phyloP scores from a whole-genome alignment of 2,113 vertebrate species.

The Trinectes maculatus region DNA sequence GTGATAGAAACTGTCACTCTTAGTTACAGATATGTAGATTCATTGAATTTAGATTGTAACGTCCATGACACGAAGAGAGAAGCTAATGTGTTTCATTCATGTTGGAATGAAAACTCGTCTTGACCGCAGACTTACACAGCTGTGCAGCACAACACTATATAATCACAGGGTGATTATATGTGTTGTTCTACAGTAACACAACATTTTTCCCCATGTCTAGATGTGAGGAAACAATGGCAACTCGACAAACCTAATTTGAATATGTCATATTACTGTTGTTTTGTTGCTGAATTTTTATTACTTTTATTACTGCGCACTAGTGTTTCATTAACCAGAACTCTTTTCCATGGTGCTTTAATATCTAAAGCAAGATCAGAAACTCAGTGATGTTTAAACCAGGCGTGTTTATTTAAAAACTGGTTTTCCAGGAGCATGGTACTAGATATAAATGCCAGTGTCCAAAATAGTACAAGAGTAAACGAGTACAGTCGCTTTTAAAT shows the following conservation, averaged over 20 bases:
- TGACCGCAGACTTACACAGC: conserved; percentile 58
- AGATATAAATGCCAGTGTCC: background rate
- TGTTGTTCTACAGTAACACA: conserved; percentile 46
- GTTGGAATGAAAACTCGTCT: conserved; percentile 54
- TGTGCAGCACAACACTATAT: conserved; percentile 55
- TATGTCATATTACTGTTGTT: conserved; percentile 36
- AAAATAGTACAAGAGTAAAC: background rate
- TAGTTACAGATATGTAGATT: conserved; percentile 49
- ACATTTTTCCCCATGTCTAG: conserved; percentile 61
- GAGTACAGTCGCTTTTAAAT: no score
- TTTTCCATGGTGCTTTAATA: conserved; percentile 3
- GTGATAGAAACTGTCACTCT: conserved; percentile 38
- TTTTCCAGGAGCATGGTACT: background rate
- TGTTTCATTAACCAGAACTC: background rate
- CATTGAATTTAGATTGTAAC: conserved; percentile 39
- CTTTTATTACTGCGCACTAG: conserved; percentile 8
- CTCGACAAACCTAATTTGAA: conserved; percentile 44
- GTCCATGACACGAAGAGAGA: conserved; percentile 31
- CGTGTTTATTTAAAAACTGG: conserved; percentile 7
- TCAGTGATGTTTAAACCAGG: conserved; percentile 6
- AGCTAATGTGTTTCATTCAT: conserved; percentile 53
- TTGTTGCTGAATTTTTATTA: conserved; percentile 22
- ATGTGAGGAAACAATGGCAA: conserved; percentile 48
- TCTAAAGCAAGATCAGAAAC: background rate
- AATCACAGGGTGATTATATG: conserved; percentile 71